Conservation (phyloP, 2,888 invertebrate species). For the Hydroisotoma schaefferi region DNA sequence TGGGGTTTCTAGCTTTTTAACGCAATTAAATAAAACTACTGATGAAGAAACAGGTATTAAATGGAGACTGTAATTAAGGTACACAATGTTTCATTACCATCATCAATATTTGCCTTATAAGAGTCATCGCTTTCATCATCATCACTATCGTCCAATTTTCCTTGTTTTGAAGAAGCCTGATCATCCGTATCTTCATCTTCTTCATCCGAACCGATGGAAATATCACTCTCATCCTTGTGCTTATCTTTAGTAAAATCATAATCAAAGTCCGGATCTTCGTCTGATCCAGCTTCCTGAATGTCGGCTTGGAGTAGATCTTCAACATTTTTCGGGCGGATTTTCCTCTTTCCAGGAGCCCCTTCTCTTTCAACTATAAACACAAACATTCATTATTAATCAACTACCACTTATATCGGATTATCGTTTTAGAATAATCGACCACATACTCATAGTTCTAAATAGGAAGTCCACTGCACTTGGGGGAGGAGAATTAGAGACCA, state of each 20-base stretch:
- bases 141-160: conserved; percentile 73
- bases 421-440: background rate
- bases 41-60: too few species aligned
- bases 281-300: conserved; percentile 41
- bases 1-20: too few species aligned
- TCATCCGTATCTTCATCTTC: conserved; percentile 28
- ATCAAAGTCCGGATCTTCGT: conserved; percentile 44
- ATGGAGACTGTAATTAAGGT: background rate
- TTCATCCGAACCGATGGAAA: conserved; percentile 12
- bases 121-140: conserved; percentile 54
- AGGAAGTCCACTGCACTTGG: conserved; percentile 29
- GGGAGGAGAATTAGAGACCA: background rate
- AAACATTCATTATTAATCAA: conserved; percentile 2
- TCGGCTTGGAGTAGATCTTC: conserved; percentile 39
- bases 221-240: conserved; percentile 19
- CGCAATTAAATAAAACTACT: too few species aligned
- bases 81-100: background rate
- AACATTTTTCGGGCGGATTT: conserved; percentile 44
- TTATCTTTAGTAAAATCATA: conserved; percentile 20
- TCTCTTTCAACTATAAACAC: conserved; percentile 39
- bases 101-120: conserved; percentile 20
- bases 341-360: conserved; percentile 39
- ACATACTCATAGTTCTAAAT: conserved; percentile 37
- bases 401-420: too few species aligned
- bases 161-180: conserved; percentile 64